phyloP scores from a whole-genome alignment of 1,140 invertebrate species.

The Nebria ingens region DNA sequence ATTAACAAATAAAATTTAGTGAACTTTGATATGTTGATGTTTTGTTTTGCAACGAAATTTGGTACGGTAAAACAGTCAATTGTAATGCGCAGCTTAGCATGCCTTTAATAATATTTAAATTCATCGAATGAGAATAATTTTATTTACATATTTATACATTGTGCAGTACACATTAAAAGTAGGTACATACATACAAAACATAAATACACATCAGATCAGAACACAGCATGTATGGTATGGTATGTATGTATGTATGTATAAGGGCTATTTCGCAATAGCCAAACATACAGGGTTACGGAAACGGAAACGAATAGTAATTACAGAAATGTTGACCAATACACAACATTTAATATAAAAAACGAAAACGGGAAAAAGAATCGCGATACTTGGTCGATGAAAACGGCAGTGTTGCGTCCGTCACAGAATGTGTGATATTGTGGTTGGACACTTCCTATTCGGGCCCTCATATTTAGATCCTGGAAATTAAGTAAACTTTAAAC shows the following conservation, averaged over 20 bases:
- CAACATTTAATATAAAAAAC: slow-evolving; percentile 76
- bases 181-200: too few species aligned
- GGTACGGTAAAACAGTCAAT: too few species aligned
- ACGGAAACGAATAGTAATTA: slow-evolving; percentile 19
- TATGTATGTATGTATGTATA: too few species aligned
- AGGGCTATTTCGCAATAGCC: too few species aligned
- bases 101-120: too few species aligned
- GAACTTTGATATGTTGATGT: too few species aligned
- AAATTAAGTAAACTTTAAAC: slow-evolving; percentile 14
- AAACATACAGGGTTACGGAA: not conserved
- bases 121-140: too few species aligned
- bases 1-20: too few species aligned
- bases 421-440: slow-evolving; percentile 78
- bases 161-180: not conserved
- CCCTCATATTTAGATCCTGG: slow-evolving; percentile 38
- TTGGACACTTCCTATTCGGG: slow-evolving; percentile 36
- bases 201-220: too few species aligned
- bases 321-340: slow-evolving; percentile 81
- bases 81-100: too few species aligned
- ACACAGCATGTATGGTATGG: too few species aligned
- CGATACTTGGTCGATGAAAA: slow-evolving; percentile 78
- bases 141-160: not conserved
- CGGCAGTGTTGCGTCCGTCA: slow-evolving; percentile 68
- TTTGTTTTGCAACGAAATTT: too few species aligned
- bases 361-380: slow-evolving; percentile 81